Base-by-base conservation (phyloP, 2,113 vertebrate species). In the Cheilinus undulatus region DNA sequence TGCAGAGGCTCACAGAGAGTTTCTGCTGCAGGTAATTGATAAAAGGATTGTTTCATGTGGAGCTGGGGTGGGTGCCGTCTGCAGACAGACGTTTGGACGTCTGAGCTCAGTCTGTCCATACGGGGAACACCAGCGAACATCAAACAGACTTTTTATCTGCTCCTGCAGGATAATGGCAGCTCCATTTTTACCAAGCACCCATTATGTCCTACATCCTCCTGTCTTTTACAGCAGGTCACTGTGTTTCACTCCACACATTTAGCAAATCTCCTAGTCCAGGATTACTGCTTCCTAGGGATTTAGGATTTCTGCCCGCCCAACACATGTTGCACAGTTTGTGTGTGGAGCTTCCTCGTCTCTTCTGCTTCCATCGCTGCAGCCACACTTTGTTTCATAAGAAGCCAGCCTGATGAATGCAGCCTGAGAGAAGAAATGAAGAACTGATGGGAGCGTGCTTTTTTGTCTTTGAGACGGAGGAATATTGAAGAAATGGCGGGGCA, bases 251-350 rank as follows among this genome's bases (percentile, higher is more conserved):
- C 66, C 23, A 69, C 76, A 70, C 59, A 74, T 84, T 78, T 43
- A 66, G 80, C 69, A 94, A 97, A 96, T 96, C 96, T 95, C 80
- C 74, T 30, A 0, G 88, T 88, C 90, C 82, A 78, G 95, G 96
- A 97, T 97, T 96, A 97, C 81, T 22, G 53, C 86, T 67, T 81
- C 61, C 70, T 66, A 84, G 86, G 94, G 97, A 95, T 95, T 96
- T 95, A 93, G 92, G 90, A 88, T 93, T 93, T 91, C 88, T 88
- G 69, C 89, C 91, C 58, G 82, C 84, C 88, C 76, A 89, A 89
- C 94, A 93, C 88, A 93, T 91, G 91, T 85, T 85, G 70, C 80
- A 79, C 72, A 70, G 30, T 69, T 45, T 59, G 78, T 51, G 46
- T 38, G 63, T 57, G 36, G 69, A 27, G 69, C 61, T 63, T 73